Conservation (phyloP, 2,113 vertebrate species). For the Pheucticus melanocephalus region DNA sequence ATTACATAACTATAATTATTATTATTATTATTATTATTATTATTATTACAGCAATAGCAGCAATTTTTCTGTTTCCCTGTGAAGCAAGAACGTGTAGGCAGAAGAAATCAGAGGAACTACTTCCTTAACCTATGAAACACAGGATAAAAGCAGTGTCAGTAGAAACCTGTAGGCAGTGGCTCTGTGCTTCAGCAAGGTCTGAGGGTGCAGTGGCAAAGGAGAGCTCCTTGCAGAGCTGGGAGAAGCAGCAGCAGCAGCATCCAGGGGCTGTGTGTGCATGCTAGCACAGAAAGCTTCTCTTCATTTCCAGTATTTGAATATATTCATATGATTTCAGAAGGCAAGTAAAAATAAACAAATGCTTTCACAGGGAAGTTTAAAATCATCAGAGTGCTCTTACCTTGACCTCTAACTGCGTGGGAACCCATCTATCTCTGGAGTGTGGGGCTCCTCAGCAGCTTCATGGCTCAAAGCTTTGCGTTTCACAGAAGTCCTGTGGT, state of each 20-base stretch:
- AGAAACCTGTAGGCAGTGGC: not conserved
- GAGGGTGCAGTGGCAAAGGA: not conserved
- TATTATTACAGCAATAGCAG: not conserved
- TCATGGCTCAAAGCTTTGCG: not conserved
- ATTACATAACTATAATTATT: not conserved
- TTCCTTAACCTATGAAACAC: not conserved
- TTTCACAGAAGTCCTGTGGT: not conserved
- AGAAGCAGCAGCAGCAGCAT: not conserved
- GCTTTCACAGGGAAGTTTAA: not conserved
- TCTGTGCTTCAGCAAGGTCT: not conserved
- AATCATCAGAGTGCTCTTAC: not conserved
- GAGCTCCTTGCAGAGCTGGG: not conserved
- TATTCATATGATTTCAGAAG: not conserved
- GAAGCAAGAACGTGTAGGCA: fast-evolving
- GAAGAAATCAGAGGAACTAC: not conserved
- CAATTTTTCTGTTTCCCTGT: not conserved
- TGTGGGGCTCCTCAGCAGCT: not conserved
- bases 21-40: not conserved
- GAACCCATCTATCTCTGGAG: not conserved
- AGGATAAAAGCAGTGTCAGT: not conserved
- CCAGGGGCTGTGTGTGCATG: not conserved
- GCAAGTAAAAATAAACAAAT: not conserved
- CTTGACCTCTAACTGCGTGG: not conserved
- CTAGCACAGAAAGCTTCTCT: not conserved
- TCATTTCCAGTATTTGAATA: not conserved